Base-by-base conservation (phyloP, 2,113 vertebrate species). In the Ageneiosus marmoratus region DNA sequence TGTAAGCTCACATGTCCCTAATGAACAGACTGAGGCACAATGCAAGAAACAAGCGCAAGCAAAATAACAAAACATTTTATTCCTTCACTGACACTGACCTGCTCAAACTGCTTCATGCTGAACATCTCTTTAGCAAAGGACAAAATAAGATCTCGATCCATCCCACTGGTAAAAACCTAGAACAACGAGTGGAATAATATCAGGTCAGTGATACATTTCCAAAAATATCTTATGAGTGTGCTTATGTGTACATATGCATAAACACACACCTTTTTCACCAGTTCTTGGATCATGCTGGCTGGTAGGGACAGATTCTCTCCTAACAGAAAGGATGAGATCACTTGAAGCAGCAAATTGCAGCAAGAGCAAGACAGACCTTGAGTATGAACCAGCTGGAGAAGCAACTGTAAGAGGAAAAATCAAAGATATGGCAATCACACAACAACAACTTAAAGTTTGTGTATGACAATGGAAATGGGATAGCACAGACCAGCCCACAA, bases 61-160 rank as follows among this genome's bases (percentile, higher is more conserved):
- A 13, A 62, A 11, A 12, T 4, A 41, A 69, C 22, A 15, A 2
- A 70, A 72, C 22, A 48, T 7, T 72, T 72, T 0, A 12, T 48
- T 65, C 15, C 34, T 34, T 65, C 12, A 55, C 70, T 1, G 12
- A 67, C 24, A 78, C 92, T 83, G 89, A 97, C 98, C 95, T 92
- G 96, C 80, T 99, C 98, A 95, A 99, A 99, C 29, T 95, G 93
- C 53, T 94, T 93, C 97, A 99, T 96, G 76, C 90, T 79, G 88
- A 99, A 98, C 95, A 98, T 95, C 2, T 93, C 91, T 91, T 97
- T 95, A 1, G 96, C 95, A 89, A 99, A 99, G 53, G 94, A 90
- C 76, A 97, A 89, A 86, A 98, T 92, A 22, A 96, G 92, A 88
- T 11, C 84, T 29, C 87, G 86, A 50, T 94, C 95, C 89, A 95